Evolutionary conservation across 2,888 invertebrate genomes (phyloP).

Genomic region (Hyalella azteca): DNA sequence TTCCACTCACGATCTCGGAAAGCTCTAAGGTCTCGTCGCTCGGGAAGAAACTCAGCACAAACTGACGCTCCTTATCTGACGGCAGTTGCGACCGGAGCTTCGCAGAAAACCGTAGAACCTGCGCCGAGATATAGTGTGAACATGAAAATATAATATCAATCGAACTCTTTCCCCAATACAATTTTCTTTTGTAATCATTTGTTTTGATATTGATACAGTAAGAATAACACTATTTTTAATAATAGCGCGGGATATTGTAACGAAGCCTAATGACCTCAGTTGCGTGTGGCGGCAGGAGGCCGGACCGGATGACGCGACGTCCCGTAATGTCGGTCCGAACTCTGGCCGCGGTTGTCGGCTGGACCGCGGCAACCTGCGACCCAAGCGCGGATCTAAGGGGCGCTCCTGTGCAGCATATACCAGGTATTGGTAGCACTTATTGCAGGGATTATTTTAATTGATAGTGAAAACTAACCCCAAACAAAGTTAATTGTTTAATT

Average conservation of each 20-base stretch:
- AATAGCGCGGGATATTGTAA: too few relatives aligned
- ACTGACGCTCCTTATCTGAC: slow-evolving; percentile 43
- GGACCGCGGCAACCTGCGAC: neutral
- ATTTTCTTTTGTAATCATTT: too few relatives aligned
- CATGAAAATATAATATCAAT: too few relatives aligned
- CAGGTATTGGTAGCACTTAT: too few relatives aligned
- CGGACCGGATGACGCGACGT: neutral
- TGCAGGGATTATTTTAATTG: too few relatives aligned
- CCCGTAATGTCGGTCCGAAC: slow-evolving; percentile 12
- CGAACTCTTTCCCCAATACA: too few relatives aligned
- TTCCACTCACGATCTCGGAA: slow-evolving; percentile 42
- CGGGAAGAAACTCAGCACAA: slow-evolving; percentile 46
- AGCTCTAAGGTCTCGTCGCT: slow-evolving; percentile 48
- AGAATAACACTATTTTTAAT: too few relatives aligned
- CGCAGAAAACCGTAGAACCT: slow-evolving; percentile 52
- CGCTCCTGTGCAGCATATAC: neutral
- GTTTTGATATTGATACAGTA: too few relatives aligned
- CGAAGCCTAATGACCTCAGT: neutral
- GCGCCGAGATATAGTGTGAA: neutral
- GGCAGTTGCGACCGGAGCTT: slow-evolving; percentile 38
- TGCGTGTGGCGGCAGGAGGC: slow-evolving; percentile 2
- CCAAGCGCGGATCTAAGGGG: neutral
- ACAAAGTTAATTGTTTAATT: too few relatives aligned
- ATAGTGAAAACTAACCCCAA: too few relatives aligned
- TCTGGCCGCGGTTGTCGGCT: neutral